Conservation (phyloP, 2,888 invertebrate species). For the Agriopis leucophaearia region DNA sequence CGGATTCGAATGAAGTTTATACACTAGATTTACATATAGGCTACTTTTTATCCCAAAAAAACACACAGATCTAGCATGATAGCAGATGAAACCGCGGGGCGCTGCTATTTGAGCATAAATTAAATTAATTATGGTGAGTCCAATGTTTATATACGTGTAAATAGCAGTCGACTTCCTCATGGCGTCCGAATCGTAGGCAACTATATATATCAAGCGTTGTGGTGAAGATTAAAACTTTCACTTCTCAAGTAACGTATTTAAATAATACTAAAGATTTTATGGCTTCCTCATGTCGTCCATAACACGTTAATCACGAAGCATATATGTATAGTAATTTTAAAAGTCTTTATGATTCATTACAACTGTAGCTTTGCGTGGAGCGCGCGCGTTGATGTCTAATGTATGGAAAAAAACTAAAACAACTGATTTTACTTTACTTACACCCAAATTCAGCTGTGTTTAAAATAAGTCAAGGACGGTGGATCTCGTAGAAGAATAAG, state of each 20-base stretch:
- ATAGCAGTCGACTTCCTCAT: constrained; percentile 11
- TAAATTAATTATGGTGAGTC: not conserved
- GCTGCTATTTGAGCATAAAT: not conserved
- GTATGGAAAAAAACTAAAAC: constrained; percentile 35
- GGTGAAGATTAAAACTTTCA: constrained; percentile 30
- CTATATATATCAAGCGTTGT: constrained; percentile 14
- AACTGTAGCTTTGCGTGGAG: not conserved
- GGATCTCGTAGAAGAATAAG: too few relatives aligned
- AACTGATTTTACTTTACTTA: not conserved
- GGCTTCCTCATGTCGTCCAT: constrained; percentile 38
- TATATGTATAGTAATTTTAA: constrained; percentile 31
- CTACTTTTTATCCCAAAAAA: too few relatives aligned
- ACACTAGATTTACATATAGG: too few relatives aligned
- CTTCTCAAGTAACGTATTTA: constrained; percentile 17
- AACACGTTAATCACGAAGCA: constrained; percentile 29
- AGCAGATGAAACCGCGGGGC: too few relatives aligned
- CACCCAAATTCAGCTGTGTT: too few relatives aligned
- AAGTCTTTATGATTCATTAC: constrained; percentile 27
- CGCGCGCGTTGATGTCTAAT: constrained; percentile 56
- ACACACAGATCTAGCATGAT: too few relatives aligned
- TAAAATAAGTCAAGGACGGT: too few relatives aligned
- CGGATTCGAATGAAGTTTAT: too few relatives aligned
- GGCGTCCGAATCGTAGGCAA: not conserved
- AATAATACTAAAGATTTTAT: constrained; percentile 24
- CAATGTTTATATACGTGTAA: not conserved